Conservation (phyloP, 2,888 invertebrate species). For the Sicus ferrugineus region DNA sequence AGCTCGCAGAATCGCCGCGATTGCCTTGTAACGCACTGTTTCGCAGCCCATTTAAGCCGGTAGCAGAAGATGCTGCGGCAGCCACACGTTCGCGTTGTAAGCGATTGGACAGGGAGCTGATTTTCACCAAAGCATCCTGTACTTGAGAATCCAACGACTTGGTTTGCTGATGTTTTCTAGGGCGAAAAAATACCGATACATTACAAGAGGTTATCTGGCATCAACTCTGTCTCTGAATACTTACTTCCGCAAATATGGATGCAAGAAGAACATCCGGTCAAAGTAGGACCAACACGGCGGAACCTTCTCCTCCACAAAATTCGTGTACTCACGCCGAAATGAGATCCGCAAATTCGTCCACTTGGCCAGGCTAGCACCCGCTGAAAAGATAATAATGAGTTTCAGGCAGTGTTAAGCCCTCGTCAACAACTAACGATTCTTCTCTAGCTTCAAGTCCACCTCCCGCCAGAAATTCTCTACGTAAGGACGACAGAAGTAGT, state of each 20-base stretch:
- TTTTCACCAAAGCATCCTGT: conserved; percentile 60
- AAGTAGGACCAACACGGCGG: conserved; percentile 62
- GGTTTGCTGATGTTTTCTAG: conserved; percentile 56
- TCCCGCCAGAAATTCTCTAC: conserved; percentile 63
- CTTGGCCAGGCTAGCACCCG: conserved; percentile 60
- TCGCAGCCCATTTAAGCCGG: conserved; percentile 17
- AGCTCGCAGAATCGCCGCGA: conserved; percentile 34
- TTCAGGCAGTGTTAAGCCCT: background rate
- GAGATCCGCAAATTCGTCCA: conserved; percentile 62
- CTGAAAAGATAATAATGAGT: conserved; percentile 37
- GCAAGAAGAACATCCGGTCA: conserved; percentile 62
- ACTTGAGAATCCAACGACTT: conserved; percentile 59
- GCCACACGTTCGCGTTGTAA: conserved; percentile 54
- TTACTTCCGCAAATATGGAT: conserved; percentile 60
- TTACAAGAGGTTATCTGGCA: background rate
- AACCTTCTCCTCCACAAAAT: conserved; percentile 58
- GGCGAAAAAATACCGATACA: background rate
- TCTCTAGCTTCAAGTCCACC: conserved; percentile 58
- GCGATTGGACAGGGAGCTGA: conserved; percentile 55
- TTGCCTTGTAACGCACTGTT: conserved; percentile 17
- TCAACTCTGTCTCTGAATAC: conserved; percentile 27
- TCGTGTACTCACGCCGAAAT: conserved; percentile 61
- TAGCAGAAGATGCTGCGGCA: conserved; percentile 44
- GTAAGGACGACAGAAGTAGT: conserved; percentile 62
- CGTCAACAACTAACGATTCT: conserved; percentile 53